A percentile compares a stretch with the other conserved stretches of the same genome.
Conservation (phyloP, 2,888 invertebrate genomes). For the Cheiracanthium punctorium region DNA sequence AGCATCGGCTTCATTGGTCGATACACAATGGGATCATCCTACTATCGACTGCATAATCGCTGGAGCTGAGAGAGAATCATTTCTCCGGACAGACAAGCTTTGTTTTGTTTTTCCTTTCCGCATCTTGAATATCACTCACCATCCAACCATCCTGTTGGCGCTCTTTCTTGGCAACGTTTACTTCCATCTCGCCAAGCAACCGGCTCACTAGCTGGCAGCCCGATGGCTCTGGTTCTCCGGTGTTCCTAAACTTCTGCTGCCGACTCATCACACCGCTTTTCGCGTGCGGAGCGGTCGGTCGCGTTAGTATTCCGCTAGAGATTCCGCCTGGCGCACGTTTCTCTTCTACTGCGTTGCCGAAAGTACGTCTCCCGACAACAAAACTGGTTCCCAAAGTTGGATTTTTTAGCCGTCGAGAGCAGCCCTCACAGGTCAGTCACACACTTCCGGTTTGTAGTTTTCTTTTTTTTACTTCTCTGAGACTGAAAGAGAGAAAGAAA, state of each 20-base stretch:
- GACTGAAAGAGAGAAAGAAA: neutral
- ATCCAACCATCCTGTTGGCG: slow-evolving; percentile 23
- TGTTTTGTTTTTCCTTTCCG: too few species aligned
- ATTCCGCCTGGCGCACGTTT: neutral
- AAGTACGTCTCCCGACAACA: neutral
- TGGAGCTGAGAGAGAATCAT: neutral
- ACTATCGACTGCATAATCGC: neutral
- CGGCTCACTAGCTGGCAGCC: slow-evolving; percentile 49
- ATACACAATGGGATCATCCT: too few species aligned
- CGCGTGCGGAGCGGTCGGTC: slow-evolving; percentile 31
- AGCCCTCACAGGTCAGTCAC: slow-evolving; percentile 64
- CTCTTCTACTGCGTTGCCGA: neutral
- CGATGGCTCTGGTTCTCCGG: too few species aligned
- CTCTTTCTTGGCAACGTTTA: slow-evolving; percentile 23
- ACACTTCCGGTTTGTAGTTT: slow-evolving; percentile 64
- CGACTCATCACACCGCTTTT: slow-evolving; percentile 30
- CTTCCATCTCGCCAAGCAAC: slow-evolving; percentile 26
- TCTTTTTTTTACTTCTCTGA: slow-evolving; percentile 7
- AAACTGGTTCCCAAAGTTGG: slow-evolving; percentile 65
- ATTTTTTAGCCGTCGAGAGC: slow-evolving; percentile 58
- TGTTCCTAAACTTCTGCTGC: too few species aligned
- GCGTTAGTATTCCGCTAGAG: slow-evolving; percentile 3
- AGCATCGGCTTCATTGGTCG: too few species aligned
- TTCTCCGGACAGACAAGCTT: neutral
- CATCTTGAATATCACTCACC: neutral